Evolutionary conservation across 2,797 vertebrate species (phyloP).

Genomic region (Pseudochirops cupreus): DNA sequence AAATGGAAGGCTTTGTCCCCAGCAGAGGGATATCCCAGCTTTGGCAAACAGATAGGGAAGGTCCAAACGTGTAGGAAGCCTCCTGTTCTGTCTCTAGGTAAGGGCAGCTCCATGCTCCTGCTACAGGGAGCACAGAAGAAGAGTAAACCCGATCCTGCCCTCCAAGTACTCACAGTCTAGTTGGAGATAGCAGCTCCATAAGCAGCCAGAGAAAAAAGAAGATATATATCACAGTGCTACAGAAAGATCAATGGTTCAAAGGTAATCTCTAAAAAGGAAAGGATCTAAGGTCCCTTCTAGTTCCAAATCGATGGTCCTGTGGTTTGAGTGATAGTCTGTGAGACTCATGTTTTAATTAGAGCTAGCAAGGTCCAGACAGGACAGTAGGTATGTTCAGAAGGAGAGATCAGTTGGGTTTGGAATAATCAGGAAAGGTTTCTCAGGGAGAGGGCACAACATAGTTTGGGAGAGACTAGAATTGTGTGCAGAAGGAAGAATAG

Average conservation of each 20-base stretch:
- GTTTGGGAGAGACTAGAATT: not conserved
- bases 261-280: not conserved
- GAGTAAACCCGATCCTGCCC: not conserved
- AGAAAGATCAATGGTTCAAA: not conserved
- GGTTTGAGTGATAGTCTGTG: not conserved
- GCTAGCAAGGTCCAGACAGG: not conserved
- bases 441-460: not conserved
- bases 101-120: not conserved
- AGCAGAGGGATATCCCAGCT: not conserved
- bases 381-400: not conserved
- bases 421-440: not conserved
- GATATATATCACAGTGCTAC: not conserved
- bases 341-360: not conserved
- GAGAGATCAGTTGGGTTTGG: not conserved
- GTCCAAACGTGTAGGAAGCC: not conserved
- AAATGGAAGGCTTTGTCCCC: not conserved
- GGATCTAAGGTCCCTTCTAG: not conserved
- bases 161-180: not conserved
- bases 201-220: not conserved
- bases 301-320: not conserved
- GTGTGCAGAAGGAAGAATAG: not conserved
- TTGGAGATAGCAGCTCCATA: not conserved
- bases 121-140: not conserved
- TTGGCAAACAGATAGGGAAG: not conserved
- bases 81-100: not conserved